Percentiles rank a stretch among this genome's conserved stretches.
Evolutionary conservation across 1,140 invertebrate species (phyloP).

Genomic region (Rhizoglyphus robini): DNA sequence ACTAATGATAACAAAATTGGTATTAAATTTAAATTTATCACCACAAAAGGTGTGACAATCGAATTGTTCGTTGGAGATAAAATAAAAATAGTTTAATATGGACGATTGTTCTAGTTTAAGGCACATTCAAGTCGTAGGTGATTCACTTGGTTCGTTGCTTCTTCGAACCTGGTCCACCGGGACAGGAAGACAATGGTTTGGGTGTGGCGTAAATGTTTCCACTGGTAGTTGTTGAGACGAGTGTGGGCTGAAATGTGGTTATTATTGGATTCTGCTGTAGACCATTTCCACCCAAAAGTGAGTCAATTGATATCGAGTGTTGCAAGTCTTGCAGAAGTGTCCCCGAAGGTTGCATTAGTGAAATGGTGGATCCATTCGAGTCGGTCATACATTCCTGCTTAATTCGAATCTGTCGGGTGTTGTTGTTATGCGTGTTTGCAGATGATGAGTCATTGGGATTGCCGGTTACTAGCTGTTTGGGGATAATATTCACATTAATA

Average conservation of each 20-base stretch:
- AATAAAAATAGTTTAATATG: too few species aligned
- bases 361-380: neutral
- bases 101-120: too few species aligned
- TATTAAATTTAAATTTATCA: too few species aligned
- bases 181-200: neutral
- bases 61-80: too few species aligned
- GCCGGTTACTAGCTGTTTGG: too few species aligned
- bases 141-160: constrained; percentile 1
- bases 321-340: neutral
- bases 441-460: too few species aligned
- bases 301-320: neutral
- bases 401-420: too few species aligned
- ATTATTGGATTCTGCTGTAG: neutral
- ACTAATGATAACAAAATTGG: too few species aligned
- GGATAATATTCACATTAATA: too few species aligned
- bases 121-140: too few species aligned
- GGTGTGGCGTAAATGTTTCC: neutral
- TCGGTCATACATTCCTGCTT: neutral
- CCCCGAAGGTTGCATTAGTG: neutral
- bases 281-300: neutral
- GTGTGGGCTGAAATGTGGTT: neutral
- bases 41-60: too few species aligned
- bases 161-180: constrained; percentile 1
- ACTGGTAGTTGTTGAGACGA: neutral
- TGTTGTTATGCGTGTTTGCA: too few species aligned